Conservation (phyloP, 1,140 invertebrate genomes). For the Oreohelix idahoensis region DNA sequence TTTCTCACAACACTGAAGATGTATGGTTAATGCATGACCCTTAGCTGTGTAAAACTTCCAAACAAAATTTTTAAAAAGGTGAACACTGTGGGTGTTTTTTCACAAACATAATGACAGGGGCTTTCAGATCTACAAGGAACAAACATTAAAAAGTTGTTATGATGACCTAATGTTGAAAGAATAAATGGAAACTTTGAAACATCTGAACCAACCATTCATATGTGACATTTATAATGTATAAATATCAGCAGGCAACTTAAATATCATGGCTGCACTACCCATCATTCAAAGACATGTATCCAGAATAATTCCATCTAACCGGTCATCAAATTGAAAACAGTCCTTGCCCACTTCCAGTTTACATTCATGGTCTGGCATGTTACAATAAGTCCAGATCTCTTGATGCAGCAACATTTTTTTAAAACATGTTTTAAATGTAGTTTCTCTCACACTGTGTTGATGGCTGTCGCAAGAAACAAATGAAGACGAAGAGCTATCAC, state of each 20-base stretch:
- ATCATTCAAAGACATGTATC: not conserved
- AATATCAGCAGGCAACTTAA: slow-evolving; percentile 42
- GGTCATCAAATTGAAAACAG: not conserved
- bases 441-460: slow-evolving; percentile 2
- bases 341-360: not conserved
- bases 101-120: too few species aligned
- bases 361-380: slow-evolving; percentile 15
- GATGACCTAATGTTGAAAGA: not conserved
- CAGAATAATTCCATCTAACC: not conserved
- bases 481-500: slow-evolving; percentile 17
- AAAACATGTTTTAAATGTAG: not conserved
- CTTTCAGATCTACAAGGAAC: not conserved
- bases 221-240: slow-evolving; percentile 40
- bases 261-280: slow-evolving; percentile 24
- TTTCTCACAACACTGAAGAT: too few species aligned
- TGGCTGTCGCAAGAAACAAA: slow-evolving; percentile 24
- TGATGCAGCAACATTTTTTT: too few species aligned
- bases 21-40: too few species aligned
- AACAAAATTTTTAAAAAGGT: too few species aligned
- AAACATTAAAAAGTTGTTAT: not conserved
- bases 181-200: not conserved
- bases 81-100: too few species aligned
- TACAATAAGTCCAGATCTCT: slow-evolving; percentile 4
- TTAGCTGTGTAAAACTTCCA: too few species aligned
- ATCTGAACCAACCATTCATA: not conserved